Evolutionary conservation across 2,113 vertebrate species (phyloP), one percentile per base, ranked within the genome.

Genomic region (Salminus brasiliensis): DNA sequence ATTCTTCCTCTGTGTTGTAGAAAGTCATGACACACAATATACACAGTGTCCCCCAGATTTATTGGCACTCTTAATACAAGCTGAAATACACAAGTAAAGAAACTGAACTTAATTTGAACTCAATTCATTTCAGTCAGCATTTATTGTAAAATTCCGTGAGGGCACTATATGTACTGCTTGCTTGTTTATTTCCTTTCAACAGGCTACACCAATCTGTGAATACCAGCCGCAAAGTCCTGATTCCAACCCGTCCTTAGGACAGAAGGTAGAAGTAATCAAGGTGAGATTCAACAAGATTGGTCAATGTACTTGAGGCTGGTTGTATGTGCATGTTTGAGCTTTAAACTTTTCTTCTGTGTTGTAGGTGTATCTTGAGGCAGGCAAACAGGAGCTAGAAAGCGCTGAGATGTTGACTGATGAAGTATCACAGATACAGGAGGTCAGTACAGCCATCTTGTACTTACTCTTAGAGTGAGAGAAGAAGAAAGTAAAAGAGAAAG

Each of bases 371-470:
- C 62, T 57, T 21, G 90, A 92, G 74, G 81, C 89, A 0, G 86
- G 89, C 4, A 80, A 87, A 0, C 88, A 92, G 72, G 91, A 93
- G 0, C 91, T 92, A 41, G 90, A 92, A 77, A 90, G 84, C 4
- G 74, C 95, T 65, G 92, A 66, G 81, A 96, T 95, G 89, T 88
- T 96, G 80, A 95, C 93, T 2, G 96, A 95, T 6, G 95, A 97
- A 88, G 94, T 92, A 49, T 90, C 94, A 2, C 94, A 96, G 72
- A 95, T 95, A 43, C 96, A 96, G 80, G 94, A 95, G 95, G 95
- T 95, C 80, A 90, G 81, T 81, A 39, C 9, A 10, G 9, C 36
- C 3, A 43, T 57, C n/a, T 6, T 36, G 32, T 25, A 13, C 47
- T 30, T 18, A 21, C 39, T 27, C 34, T 76, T 3, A 16, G 2